A percentile compares a stretch with the other conserved stretches of the same genome.
phyloP scores from a whole-genome alignment of 2,797 vertebrate species.

The Peromyscus melanophrys region DNA sequence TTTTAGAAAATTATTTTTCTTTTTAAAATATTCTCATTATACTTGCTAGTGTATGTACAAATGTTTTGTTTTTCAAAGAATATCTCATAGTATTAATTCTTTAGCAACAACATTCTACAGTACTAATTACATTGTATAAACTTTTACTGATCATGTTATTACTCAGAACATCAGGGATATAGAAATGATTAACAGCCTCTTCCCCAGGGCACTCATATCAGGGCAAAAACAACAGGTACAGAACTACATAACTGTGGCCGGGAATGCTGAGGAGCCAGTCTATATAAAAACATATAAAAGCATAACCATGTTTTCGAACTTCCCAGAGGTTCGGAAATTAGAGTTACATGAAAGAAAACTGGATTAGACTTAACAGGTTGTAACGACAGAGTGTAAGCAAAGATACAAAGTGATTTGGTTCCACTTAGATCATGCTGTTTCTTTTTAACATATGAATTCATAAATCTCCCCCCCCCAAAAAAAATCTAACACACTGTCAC shows the following conservation, averaged over 20 bases:
- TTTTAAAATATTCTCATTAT: conserved; percentile 53
- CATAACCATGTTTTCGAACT: neutral
- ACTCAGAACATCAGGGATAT: neutral
- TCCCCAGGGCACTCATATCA: neutral
- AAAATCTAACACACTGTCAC: neutral
- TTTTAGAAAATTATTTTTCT: conserved; percentile 40
- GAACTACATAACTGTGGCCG: neutral
- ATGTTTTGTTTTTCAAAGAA: neutral
- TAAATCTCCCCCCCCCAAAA: neutral
- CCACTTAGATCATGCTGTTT: neutral
- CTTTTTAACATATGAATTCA: neutral
- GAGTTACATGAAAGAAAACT: neutral
- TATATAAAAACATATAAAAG: neutral
- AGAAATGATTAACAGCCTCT: neutral
- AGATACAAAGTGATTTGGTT: neutral
- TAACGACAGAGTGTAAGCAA: neutral
- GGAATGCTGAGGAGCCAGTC: neutral
- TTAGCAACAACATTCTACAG: neutral
- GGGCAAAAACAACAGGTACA: neutral
- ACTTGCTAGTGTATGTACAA: neutral
- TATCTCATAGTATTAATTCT: neutral
- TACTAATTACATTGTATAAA: neutral
- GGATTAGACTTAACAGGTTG: neutral
- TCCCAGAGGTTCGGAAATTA: neutral
- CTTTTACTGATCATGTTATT: neutral